Evolutionary conservation across 2,113 vertebrate species (phyloP), one percentile per base, ranked within the genome.

Genomic region (Sceloporus undulatus): DNA sequence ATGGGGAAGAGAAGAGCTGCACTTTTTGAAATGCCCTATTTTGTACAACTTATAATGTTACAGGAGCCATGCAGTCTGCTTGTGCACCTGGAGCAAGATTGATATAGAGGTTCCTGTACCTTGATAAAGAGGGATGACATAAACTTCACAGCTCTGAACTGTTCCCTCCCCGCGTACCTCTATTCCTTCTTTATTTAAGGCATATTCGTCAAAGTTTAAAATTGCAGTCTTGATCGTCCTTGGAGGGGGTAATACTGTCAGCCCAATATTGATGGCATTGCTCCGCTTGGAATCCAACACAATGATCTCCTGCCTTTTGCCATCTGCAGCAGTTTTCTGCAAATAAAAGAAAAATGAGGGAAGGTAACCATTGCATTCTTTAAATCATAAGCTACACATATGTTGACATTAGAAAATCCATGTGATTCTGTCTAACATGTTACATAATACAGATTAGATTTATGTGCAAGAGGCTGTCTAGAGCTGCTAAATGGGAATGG

Each of bases 151-250:
- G 65, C 18, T 86, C 4, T 0, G 18, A 0, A 40, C 25, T 62
- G 10, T 21, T 75, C 80, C 56, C 9, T 14, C 56, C 40, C 79
- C 87, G 62, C 95, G 98, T 96, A 99, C 99, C 98, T 99, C 99
- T 86, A 99, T 99, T 92, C 99, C 99, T 96, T 99, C 99, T 95
- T 99, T 99, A 97, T 99, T 99, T 95, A 99, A 97, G 91, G 99
- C 99, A 85, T 99, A 99, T 95, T 99, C 99, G 9, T 99, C 99
- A 40, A 99, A 99, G 96, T 99, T 99, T 96, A 99, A 97, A 94
- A 99, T 99, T 89, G 99, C 99, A 27, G 98, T 98, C 96, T 99
- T 99, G 95, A 99, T 99, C 13, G 99, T 99, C 87, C 98, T 98
- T 0, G 99, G 98, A 80, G 98, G 99, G 54, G 99, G 99, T 85